Base-by-base conservation (phyloP, 2,113 vertebrate species). In the Aegotheles bennettii region DNA sequence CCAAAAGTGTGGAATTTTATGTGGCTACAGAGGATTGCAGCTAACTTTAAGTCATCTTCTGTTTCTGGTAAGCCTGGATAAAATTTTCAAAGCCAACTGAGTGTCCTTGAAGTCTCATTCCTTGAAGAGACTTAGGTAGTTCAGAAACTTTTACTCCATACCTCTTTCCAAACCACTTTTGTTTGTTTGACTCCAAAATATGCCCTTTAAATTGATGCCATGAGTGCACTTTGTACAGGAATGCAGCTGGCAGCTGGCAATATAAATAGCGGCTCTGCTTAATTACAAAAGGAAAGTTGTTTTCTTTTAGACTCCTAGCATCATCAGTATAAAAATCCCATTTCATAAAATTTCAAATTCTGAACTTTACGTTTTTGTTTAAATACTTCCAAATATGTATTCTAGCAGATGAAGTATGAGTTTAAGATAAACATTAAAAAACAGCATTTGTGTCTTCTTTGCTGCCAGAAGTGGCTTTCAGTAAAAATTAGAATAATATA, bases 161-260 rank as follows among this genome's bases (percentile, higher is more conserved):
- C 73, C 26, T 95, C 60, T 74, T 95, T 93, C 88, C 76, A 92
- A 93, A 86, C 71, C 45, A 83, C 76, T 91, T 84, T 29, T 86
- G 26, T 60, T 8, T 74, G 43, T 93, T 93, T 89, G 19, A 38
- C 40, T 95, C 68, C 75, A 95, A 84, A 42, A 75, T 67, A 86
- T 61, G 75, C 89, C 74, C 87, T 92, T 93, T 92, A 95, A 89
- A 96, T 90, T 93, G 90, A 91, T 93, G 92, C 71, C 92, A 84
- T 71, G 92, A 95, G 87, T 73, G 76, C 68, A 89, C 85, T 93
- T 92, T 86, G 87, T 67, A 50, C 76, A 84, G 88, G 90, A 96
- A 94, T 81, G 75, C 68, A 84, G 76, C 29, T 0, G 7, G 70
- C 81, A 91, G 70, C 73, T 0, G 7, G 54, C 35, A 65, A 13